A percentile compares a stretch with the other conserved stretches of the same genome.
Conservation (phyloP, 2,888 invertebrate species). For the Charanyca ferruginea region DNA sequence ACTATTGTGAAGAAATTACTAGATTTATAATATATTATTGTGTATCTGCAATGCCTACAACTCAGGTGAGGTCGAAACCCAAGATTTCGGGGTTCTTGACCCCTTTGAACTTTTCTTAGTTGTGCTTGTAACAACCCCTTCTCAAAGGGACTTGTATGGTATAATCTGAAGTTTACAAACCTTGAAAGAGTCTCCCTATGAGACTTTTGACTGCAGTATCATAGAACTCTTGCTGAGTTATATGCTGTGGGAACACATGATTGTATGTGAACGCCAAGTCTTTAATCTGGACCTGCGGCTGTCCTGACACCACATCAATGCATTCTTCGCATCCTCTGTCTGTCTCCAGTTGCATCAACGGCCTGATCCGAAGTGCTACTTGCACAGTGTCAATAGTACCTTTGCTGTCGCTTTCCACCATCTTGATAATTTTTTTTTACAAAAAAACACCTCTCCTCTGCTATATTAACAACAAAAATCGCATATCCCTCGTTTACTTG, state of each 20-base stretch:
- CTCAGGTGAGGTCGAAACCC: too few species aligned
- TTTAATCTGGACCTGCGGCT: constrained; percentile 93
- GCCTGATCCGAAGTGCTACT: constrained; percentile 96
- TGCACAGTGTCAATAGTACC: constrained; percentile 91
- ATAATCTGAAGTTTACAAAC: constrained; percentile 76
- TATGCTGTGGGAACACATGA: constrained; percentile 94
- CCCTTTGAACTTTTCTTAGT: too few species aligned
- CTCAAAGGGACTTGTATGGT: neutral
- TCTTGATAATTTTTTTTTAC: constrained; percentile 66
- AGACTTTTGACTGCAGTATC: constrained; percentile 93
- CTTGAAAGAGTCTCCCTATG: constrained; percentile 95
- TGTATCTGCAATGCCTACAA: too few species aligned
- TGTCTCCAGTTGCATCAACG: constrained; percentile 94
- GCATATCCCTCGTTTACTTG: constrained; percentile 63
- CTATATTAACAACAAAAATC: constrained; percentile 45
- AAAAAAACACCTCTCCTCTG: constrained; percentile 56
- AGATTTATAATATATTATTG: too few species aligned
- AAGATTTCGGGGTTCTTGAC: too few species aligned
- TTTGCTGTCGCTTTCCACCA: constrained; percentile 82
- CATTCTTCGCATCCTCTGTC: constrained; percentile 94
- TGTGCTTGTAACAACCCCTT: too few species aligned
- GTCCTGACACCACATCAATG: constrained; percentile 92
- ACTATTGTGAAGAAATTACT: too few species aligned
- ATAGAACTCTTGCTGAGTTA: constrained; percentile 94
- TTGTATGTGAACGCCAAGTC: constrained; percentile 96